Percentiles rank a stretch among this genome's conserved stretches.
phyloP scores from a whole-genome alignment of 2,113 vertebrate species.

The Podilymbus podiceps region DNA sequence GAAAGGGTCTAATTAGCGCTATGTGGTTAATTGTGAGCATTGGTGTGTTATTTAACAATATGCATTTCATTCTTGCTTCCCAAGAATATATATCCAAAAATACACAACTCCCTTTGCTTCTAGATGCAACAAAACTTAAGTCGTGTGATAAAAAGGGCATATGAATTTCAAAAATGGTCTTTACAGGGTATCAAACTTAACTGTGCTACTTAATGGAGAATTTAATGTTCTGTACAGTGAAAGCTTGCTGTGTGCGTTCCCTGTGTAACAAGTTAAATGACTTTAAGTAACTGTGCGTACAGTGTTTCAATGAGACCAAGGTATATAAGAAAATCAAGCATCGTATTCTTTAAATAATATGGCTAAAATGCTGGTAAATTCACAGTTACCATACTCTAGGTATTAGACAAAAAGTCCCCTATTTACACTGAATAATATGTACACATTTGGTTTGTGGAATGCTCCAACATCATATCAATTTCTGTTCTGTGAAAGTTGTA shows the following conservation, averaged over 20 bases:
- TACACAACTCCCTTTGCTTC: not conserved
- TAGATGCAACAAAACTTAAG: not conserved
- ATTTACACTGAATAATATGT: constrained; percentile 54
- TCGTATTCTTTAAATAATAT: constrained; percentile 53
- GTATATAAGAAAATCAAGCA: constrained; percentile 28
- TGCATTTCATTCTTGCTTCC: not conserved
- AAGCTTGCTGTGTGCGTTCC: not conserved
- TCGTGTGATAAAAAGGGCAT: not conserved
- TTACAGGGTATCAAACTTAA: not conserved
- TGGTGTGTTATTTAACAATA: not conserved
- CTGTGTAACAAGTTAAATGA: constrained; percentile 40
- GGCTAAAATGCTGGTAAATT: constrained; percentile 67
- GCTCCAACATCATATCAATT: not conserved
- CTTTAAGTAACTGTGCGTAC: constrained; percentile 63
- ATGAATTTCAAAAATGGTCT: not conserved
- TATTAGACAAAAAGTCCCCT: constrained; percentile 13
- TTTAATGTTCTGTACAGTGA: not conserved
- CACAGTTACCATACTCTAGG: constrained; percentile 11
- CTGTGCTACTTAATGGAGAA: not conserved
- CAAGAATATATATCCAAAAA: not conserved
- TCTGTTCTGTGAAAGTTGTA: not conserved
- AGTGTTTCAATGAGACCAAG: constrained; percentile 3
- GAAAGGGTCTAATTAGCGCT: not conserved
- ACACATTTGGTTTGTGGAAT: constrained; percentile 69
- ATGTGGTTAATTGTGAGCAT: not conserved